phyloP scores from a whole-genome alignment of 2,888 invertebrate genomes.

The Hedya salicella region DNA sequence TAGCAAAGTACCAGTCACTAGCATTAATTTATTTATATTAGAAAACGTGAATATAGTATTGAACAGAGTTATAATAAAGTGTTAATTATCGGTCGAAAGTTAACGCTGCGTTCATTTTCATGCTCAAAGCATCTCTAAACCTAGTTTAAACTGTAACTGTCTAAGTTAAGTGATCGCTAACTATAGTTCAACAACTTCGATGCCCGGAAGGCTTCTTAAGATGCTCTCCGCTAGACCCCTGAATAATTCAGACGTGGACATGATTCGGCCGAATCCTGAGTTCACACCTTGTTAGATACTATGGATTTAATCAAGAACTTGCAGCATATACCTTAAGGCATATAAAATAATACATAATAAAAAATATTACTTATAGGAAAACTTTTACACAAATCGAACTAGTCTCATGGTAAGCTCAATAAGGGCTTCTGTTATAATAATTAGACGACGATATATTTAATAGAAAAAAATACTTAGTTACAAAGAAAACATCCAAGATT shows the following conservation, averaged over 20 bases:
- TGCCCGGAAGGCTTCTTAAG: constrained; percentile 24
- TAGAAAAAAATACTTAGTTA: too few relatives aligned
- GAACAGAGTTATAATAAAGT: too few relatives aligned
- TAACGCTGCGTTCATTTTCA: not conserved
- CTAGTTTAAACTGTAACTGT: constrained; percentile 9
- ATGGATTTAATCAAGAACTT: not conserved
- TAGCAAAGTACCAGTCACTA: too few relatives aligned
- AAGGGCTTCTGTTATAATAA: too few relatives aligned
- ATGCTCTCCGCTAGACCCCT: constrained; percentile 14
- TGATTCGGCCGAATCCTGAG: not conserved
- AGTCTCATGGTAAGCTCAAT: too few relatives aligned
- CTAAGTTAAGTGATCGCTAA: constrained; percentile 21
- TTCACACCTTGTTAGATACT: constrained; percentile 5
- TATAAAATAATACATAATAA: too few relatives aligned
- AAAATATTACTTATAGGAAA: too few relatives aligned
- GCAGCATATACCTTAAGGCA: too few relatives aligned
- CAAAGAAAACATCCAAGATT: too few relatives aligned
- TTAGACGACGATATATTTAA: too few relatives aligned
- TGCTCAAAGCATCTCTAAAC: constrained; percentile 9
- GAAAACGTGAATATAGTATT: not conserved
- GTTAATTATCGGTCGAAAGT: not conserved
- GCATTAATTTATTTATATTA: too few relatives aligned
- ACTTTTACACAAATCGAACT: too few relatives aligned
- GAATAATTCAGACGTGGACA: constrained; percentile 29
- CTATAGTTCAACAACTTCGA: constrained; percentile 15